Evolutionary conservation across 2,113 vertebrate genomes (phyloP), one percentile per base, ranked within the genome.

Genomic region (Furnarius figulus): DNA sequence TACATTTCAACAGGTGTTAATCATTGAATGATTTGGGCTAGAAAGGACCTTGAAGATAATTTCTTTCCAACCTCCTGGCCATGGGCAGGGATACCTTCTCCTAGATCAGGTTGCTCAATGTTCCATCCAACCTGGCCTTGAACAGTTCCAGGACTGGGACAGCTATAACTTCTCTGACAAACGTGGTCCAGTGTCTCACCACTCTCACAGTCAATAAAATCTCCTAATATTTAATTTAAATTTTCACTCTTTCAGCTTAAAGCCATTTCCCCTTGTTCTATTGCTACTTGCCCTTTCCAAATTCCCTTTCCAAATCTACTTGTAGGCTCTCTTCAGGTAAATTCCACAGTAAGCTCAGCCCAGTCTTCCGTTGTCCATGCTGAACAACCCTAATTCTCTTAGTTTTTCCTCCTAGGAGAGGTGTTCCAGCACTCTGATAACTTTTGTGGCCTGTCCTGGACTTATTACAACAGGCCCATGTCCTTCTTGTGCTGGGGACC

Each of bases 21-120:
- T 42, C n/a, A 15, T 6, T 23, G 11, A 55, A 27, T 35, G 2
- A 8, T 12, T 76, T 68, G 21, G 21, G 4, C 18, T 76, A 30
- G 53, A 62, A 89, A 6, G 4, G 5, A 31, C 17, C 7, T 47
- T 62, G 21, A 35, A 25, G 8, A 14, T 35, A 14, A 23, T 35
- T 31, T 47, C 55, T 47, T 55, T 17, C 33, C 39, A 68, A 9
- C 27, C 2, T 3, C 4, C 0, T 0, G 39, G 12, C 13, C 24
- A 8, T 19, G 6, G 39, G 9, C 30, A 53, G 39, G n/a, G 14
- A 35, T 4, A 25, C 1, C 14, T 68, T 61, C 24, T 53, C 21
- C 39, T 25, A 18, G 24, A 53, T 6, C 5, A 14, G 7, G 13
- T 61, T 53, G 13, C 52, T 39, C 30, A 68, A 40, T 47, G 12